Evolutionary conservation across 2,113 vertebrate genomes (phyloP).

Genomic region (Dromaius novaehollandiae): DNA sequence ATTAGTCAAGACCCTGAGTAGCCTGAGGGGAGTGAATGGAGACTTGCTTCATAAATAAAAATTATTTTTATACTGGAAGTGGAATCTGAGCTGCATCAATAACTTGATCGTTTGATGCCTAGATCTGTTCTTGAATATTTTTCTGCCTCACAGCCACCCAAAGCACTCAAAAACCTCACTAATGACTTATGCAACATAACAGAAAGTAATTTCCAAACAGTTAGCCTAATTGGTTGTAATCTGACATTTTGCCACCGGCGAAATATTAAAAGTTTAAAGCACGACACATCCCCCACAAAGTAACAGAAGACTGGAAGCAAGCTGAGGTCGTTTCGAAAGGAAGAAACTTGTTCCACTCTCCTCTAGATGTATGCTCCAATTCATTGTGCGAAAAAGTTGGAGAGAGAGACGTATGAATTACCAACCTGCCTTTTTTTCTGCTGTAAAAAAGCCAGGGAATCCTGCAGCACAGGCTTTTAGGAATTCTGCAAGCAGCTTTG

Average conservation of each 20-base stretch:
- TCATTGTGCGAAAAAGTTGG: not conserved
- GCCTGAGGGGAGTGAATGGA: not conserved
- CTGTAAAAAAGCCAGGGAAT: not conserved
- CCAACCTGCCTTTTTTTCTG: not conserved
- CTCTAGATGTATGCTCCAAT: not conserved
- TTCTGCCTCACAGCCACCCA: constrained; percentile 56
- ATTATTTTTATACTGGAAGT: constrained; percentile 48
- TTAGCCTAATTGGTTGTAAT: constrained; percentile 56
- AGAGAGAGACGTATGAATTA: not conserved
- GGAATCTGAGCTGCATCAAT: constrained; percentile 52
- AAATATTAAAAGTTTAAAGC: constrained; percentile 28
- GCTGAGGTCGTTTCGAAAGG: not conserved
- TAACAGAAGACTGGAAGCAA: not conserved
- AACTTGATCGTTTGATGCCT: constrained; percentile 54
- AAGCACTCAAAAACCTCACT: constrained; percentile 31
- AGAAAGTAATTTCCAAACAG: constrained; percentile 49
- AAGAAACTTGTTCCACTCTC: not conserved
- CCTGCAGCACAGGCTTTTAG: not conserved
- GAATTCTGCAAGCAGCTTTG: not conserved
- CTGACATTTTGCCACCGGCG: constrained; percentile 36
- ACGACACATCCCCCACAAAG: not conserved
- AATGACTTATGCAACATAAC: constrained; percentile 58
- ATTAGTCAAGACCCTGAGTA: not conserved
- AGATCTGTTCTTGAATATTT: constrained; percentile 41
- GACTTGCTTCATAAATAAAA: constrained; percentile 64